phyloP scores from a whole-genome alignment of 2,797 vertebrate genomes.

The Steatocranus sp. region DNA sequence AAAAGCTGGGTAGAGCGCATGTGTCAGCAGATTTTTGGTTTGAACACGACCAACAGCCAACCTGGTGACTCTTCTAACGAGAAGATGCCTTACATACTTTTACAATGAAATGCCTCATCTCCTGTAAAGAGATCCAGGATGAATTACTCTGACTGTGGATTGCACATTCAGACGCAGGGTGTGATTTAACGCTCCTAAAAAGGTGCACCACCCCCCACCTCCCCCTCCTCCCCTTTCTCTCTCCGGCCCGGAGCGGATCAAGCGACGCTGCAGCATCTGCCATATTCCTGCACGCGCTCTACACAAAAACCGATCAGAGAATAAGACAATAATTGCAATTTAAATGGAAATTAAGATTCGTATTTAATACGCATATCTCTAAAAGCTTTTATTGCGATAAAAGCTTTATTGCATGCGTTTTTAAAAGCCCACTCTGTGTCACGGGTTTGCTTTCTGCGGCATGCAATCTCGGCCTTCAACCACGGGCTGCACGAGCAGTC shows the following conservation, averaged over 20 bases:
- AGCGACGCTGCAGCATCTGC: constrained; percentile 61
- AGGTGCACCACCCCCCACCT: not conserved
- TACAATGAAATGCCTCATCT: constrained; percentile 9
- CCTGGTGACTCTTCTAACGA: not conserved
- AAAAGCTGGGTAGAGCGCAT: constrained; percentile 56
- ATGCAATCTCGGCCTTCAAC: constrained; percentile 43
- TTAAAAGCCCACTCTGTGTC: not conserved
- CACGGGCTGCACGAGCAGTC: not conserved
- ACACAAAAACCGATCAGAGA: not conserved
- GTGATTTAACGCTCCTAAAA: constrained; percentile 40
- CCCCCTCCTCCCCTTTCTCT: not conserved
- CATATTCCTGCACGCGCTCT: constrained; percentile 5
- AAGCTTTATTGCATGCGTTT: not conserved
- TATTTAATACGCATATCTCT: too few species aligned
- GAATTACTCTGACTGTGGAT: not conserved
- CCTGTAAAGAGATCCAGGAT: not conserved
- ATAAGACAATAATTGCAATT: not conserved
- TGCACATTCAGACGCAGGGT: not conserved
- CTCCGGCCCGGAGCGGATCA: constrained; percentile 32
- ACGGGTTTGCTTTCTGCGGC: constrained; percentile 31
- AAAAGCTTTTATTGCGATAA: not conserved
- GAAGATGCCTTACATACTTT: not conserved
- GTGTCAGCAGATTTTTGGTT: constrained; percentile 68
- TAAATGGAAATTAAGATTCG: not conserved
- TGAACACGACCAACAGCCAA: constrained; percentile 28